Percentiles rank a stretch among this genome's conserved stretches.
These are phyloP conservation scores for Drosophila biarmipes DNA, from an alignment of 1,140 invertebrate species.

Conservation along the genomic window DNA sequence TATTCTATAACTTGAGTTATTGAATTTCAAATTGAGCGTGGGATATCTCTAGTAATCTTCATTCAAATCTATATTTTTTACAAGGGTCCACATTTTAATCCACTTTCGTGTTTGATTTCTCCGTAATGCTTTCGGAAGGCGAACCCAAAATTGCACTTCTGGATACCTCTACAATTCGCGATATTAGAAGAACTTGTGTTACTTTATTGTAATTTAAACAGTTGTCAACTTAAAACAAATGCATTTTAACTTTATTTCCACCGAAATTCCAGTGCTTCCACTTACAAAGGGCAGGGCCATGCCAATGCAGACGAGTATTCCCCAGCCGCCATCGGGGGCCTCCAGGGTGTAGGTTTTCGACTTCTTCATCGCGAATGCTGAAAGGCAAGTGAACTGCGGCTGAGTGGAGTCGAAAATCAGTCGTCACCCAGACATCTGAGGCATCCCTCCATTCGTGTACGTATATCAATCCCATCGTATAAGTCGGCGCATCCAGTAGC, in stretches of 20 bases:
- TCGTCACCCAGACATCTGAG: not conserved
- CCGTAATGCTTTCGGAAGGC: no score
- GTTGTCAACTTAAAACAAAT: no score
- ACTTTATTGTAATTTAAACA: not conserved
- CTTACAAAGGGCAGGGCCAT: constrained; percentile 87
- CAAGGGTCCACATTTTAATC: no score
- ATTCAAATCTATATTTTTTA: no score
- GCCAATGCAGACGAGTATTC: constrained; percentile 87
- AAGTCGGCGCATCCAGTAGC: constrained; percentile 37
- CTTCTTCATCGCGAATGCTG: constrained; percentile 23
- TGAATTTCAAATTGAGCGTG: no score
- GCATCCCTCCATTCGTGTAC: constrained; percentile 6
- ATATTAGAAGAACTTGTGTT: no score
- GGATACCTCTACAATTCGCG: no score
- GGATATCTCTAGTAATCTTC: no score
- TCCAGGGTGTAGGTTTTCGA: constrained; percentile 52
- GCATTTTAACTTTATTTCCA: not conserved
- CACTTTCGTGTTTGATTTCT: no score
- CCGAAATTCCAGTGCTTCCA: constrained; percentile 33
- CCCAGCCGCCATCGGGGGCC: constrained; percentile 88
- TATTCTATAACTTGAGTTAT: no score
- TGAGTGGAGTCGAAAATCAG: not conserved
- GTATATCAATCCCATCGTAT: constrained; percentile 28
- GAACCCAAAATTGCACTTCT: no score
- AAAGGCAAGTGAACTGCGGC: constrained; percentile 23